phyloP scores from a whole-genome alignment of 2,113 vertebrate species.

The Anthoscopus minutus region DNA sequence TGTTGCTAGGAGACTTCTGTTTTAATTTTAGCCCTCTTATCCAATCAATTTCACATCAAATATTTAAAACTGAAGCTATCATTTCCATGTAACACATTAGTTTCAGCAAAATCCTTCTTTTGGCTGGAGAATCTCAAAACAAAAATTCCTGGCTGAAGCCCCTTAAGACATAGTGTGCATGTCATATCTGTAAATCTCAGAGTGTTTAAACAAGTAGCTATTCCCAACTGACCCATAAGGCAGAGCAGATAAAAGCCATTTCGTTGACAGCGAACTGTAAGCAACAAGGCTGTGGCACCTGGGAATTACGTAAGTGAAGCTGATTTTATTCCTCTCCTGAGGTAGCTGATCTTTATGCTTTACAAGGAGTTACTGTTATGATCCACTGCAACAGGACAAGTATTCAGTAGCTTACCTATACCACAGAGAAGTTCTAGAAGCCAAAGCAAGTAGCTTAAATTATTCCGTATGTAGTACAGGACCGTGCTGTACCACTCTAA shows the following conservation, averaged over 20 bases:
- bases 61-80: background rate
- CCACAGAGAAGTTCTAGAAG: background rate
- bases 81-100: background rate
- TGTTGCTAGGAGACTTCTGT: background rate
- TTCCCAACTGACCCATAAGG: background rate
- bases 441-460: background rate
- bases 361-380: background rate
- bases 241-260: background rate
- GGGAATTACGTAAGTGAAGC: background rate
- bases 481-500: background rate
- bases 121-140: background rate
- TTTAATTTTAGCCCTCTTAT: background rate
- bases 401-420: background rate
- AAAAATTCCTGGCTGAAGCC: background rate
- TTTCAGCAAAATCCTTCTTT: background rate
- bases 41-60: background rate
- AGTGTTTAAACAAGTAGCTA: background rate
- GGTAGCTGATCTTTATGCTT: background rate
- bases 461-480: background rate
- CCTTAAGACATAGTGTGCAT: background rate
- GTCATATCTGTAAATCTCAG: background rate
- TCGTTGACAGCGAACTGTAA: background rate
- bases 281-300: background rate
- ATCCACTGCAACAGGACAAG: background rate
- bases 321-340: constrained; percentile 1